phyloP scores from a whole-genome alignment of 2,797 vertebrate species.

The Echiichthys vipera region DNA sequence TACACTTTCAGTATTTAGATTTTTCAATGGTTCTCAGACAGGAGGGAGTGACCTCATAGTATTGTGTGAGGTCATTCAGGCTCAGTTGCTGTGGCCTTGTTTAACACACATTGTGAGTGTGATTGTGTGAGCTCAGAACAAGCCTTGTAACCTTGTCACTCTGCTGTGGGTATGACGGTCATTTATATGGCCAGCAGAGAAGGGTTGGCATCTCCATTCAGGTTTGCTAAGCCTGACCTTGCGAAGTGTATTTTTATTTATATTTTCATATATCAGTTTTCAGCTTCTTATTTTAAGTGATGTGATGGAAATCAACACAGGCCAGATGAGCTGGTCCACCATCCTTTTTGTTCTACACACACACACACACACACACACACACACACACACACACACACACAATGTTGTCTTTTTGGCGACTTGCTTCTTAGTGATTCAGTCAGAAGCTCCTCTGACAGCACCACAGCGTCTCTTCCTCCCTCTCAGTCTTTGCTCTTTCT shows the following conservation, averaged over 20 bases:
- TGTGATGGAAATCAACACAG: neutral
- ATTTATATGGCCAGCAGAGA: neutral
- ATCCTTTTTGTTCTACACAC: too few species aligned
- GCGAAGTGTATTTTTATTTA: too few species aligned
- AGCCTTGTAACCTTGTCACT: constrained; percentile 7
- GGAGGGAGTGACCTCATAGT: neutral
- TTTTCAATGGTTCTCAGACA: constrained; percentile 1
- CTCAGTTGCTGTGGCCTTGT: neutral
- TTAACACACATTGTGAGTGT: neutral
- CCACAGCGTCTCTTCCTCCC: too few species aligned
- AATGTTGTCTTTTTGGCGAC: too few species aligned
- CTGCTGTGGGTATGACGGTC: neutral
- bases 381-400: too few species aligned
- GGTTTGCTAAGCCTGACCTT: neutral
- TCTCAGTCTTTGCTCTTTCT: too few species aligned
- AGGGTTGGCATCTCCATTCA: neutral
- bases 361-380: too few species aligned
- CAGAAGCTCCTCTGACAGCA: too few species aligned
- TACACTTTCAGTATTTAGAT: constrained; percentile 14
- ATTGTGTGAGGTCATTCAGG: constrained; percentile 33
- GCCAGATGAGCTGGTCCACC: too few species aligned
- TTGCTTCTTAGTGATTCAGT: too few species aligned
- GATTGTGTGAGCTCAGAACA: neutral
- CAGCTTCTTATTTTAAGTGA: neutral
- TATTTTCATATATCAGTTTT: too few species aligned